Base-by-base conservation (phyloP, 2,888 invertebrate genomes). In the Synanthedon tipuliformis region DNA sequence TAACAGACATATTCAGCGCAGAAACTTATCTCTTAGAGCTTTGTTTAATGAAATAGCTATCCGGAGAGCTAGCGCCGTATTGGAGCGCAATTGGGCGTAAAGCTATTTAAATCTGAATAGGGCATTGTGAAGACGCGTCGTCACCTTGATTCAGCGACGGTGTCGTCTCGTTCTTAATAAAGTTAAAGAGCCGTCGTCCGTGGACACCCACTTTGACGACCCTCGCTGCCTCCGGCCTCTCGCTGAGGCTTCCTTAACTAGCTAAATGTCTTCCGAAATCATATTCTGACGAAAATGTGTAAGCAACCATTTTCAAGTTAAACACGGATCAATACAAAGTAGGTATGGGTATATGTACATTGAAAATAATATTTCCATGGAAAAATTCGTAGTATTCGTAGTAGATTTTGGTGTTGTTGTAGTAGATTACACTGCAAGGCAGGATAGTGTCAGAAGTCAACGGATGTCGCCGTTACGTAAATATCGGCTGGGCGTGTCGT, bases 31-130 rank as follows among this genome's bases (percentile, higher is more conserved):
- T 61, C 63, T 61, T 60, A 73, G 75, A 81, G 78, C 80, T 75
- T 76, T 78, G 76, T 76, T 76, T 81, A 82, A 85, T 83, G 79
- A 83, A 80, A 82, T 79, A 83, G 83, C 83, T 85, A 85, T 78
- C 70, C 69, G 66, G 70, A 75, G 68, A 76, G 77, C 73, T 77
- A 71, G 71, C 72, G 78, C 73, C 79, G 73, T 76, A 86, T 86
- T 86, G 81, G 83, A 75, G 77, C 68, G 83, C 82, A 87, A 88
- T 87, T 85, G 85, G 79, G 86, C 81, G 85, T 84, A 78, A 86
- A 85, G 85, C 85, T 86, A 88, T 86, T 86, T 85, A 83, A 84
- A 86, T 85, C 74, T 86, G 86, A 86, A 87, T 86, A 80, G 85
- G 73, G 81, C 72, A 84, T 87, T 87, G 86, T 87, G 75, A 77